Base-by-base conservation (phyloP, 2,888 invertebrate genomes). In the Sinhomidia bicolor region DNA sequence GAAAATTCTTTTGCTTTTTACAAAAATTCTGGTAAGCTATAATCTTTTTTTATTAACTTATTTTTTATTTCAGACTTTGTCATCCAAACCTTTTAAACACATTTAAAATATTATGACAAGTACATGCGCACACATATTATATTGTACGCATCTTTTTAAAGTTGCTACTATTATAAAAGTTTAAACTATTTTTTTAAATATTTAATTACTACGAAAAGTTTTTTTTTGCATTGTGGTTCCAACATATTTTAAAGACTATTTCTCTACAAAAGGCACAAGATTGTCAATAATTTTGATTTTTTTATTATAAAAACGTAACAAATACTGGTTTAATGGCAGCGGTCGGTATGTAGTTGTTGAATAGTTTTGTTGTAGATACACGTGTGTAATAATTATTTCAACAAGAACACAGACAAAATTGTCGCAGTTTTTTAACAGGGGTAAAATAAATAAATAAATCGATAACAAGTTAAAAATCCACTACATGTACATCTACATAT, bases 301-400 rank as follows among this genome's bases (percentile, higher is more conserved):
- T 12, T 68, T 32, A 36, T 36, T 26, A 51, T 51, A 74, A 74
- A 51, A n/a, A 12, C 60, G 17, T 60, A 36, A 65, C 76, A 88
- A 88, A 88, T 88, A 88, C 88, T 88, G 88, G 82, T 88, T 83
- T 71, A 87, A 88, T 88, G 88, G 88, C 88, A 88, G 88, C 88
- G 83, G 57, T 82, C 60, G 85, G 78, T 78, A 14, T 17, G 78
- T 78, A 26, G 60, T 60, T 23, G 60, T 26, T 60, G 60, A 26
- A 26, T 10, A 14, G 60, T 26, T 10, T 60, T 60, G 57, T 47
- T 47, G 47, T 7, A 14, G 10, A 17, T 60, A 1, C n/a, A 51
- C n/a, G 51, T 23, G 26, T 60, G 26, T 20, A 23, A 23, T 57
- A 5, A 60, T 60, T 54, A 14, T 54, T n/a, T 26, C 60, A 60